Conservation (phyloP, 92 coral and sea anemone genomes). For the Zoanthus solanderi region DNA sequence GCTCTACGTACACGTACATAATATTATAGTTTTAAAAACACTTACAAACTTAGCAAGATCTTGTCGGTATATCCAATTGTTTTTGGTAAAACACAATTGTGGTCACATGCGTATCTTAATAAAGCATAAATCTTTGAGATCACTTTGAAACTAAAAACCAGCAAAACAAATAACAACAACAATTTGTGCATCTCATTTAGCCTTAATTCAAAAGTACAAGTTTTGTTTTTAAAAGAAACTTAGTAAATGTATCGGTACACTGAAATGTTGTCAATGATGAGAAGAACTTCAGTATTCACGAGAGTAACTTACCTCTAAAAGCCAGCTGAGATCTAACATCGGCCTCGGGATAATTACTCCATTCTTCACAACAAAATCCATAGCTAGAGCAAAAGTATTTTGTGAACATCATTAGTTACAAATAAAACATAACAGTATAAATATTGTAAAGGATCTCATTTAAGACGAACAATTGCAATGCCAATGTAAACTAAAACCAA, state of each 20-base stretch:
- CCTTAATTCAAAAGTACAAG: no score
- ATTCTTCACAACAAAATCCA: not conserved
- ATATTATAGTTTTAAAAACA: no score
- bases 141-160: no score
- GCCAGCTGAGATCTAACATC: constrained; percentile 1
- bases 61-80: no score
- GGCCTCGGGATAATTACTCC: not conserved
- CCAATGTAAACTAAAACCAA: not conserved
- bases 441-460: not conserved
- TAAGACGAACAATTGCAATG: not conserved
- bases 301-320: not conserved
- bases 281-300: not conserved
- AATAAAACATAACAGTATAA: not conserved
- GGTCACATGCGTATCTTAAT: not conserved
- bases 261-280: not conserved
- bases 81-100: no score
- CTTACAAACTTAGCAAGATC: no score
- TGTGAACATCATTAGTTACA: not conserved
- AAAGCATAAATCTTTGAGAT: not conserved
- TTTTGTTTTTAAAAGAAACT: no score
- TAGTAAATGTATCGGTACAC: not conserved
- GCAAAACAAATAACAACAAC: no score
- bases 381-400: not conserved
- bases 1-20: no score
- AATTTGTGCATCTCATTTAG: no score